phyloP scores from a whole-genome alignment of 2,888 invertebrate genomes.

The Drosophila setosimentum region DNA sequence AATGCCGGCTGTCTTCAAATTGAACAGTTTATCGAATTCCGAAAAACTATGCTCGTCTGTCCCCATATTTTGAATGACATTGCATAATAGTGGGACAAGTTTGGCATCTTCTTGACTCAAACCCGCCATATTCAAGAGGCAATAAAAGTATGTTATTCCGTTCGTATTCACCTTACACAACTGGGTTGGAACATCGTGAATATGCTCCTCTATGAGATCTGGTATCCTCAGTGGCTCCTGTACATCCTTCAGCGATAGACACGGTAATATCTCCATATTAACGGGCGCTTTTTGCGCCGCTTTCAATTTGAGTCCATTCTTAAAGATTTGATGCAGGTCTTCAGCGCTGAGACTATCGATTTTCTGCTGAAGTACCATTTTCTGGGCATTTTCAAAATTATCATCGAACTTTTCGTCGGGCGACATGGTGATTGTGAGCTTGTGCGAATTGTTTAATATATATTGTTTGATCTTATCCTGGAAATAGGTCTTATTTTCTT shows the following conservation, averaged over 20 bases:
- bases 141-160: slow-evolving; percentile 94
- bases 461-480: slow-evolving; percentile 90
- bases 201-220: slow-evolving; percentile 61
- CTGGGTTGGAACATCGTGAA: slow-evolving; percentile 89
- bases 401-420: slow-evolving; percentile 92
- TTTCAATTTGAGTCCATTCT: slow-evolving; percentile 89
- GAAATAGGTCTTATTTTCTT: slow-evolving; percentile 89
- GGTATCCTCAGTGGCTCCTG: slow-evolving; percentile 86
- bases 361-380: slow-evolving; percentile 88
- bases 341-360: slow-evolving; percentile 86
- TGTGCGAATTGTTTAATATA: slow-evolving; percentile 92
- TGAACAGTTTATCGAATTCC: slow-evolving; percentile 92
- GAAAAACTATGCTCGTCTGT: slow-evolving; percentile 91
- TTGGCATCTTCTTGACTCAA: slow-evolving; percentile 89
- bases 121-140: slow-evolving; percentile 89
- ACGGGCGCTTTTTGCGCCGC: slow-evolving; percentile 90
- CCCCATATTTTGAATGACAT: slow-evolving; percentile 93
- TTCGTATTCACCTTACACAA: slow-evolving; percentile 94
- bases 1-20: slow-evolving; percentile 90
- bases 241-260: slow-evolving; percentile 92
- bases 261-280: slow-evolving; percentile 91
- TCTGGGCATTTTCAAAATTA: slow-evolving; percentile 88
- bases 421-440: slow-evolving; percentile 92
- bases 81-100: slow-evolving; percentile 93
- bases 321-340: slow-evolving; percentile 87